These are phyloP conservation scores for Tinea trinotella DNA, from an alignment of 2,888 invertebrate species.

Conservation along the genomic window DNA sequence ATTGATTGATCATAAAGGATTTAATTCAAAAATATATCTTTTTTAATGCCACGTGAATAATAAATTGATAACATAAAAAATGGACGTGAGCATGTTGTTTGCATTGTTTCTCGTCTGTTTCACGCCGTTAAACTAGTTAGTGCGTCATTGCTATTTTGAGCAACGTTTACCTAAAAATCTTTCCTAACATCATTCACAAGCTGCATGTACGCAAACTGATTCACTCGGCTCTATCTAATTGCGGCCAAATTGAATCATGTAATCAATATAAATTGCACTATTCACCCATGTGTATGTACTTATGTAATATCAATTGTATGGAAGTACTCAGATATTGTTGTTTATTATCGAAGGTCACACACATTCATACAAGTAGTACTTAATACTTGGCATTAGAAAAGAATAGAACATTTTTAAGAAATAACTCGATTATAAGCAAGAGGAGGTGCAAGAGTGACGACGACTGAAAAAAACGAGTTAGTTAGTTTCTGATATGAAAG, in stretches of 20 bases:
- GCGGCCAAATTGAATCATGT: background rate
- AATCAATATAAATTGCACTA: background rate
- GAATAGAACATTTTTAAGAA: too few species aligned
- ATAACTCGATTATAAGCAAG: too few species aligned
- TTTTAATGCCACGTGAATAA: too few species aligned
- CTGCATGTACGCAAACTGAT: background rate
- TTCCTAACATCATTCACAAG: background rate
- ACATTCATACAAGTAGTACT: too few species aligned
- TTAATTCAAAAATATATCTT: too few species aligned
- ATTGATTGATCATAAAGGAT: too few species aligned
- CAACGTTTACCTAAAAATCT: background rate
- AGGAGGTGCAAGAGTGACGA: too few species aligned
- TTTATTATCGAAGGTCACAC: too few species aligned
- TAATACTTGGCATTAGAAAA: too few species aligned
- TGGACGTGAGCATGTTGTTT: background rate
- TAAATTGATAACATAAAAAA: too few species aligned
- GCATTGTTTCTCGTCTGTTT: background rate
- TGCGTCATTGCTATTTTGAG: constrained; percentile 8
- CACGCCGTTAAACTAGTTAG: background rate
- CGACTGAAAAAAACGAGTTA: too few species aligned
- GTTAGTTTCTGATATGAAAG: too few species aligned
- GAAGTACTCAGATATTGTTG: background rate
- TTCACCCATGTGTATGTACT: background rate
- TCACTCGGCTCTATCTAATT: background rate
- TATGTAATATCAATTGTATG: background rate